Percentiles rank a stretch among this genome's conserved stretches.
These are phyloP conservation scores for Parthenolecanium corni DNA, from an alignment of 2,888 invertebrate species.

Conservation along the genomic window DNA sequence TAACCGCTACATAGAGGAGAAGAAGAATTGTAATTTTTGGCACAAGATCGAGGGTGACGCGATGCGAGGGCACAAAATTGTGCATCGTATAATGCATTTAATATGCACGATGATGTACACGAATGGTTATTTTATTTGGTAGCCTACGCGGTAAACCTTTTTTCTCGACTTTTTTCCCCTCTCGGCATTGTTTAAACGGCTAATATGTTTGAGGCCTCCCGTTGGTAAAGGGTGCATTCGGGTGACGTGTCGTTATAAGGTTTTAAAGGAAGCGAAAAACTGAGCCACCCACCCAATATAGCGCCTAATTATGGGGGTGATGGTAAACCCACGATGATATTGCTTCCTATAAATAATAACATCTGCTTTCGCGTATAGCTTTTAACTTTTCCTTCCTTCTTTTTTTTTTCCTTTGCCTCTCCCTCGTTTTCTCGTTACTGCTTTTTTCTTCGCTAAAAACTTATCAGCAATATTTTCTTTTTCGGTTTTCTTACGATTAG, in stretches of 20 bases:
- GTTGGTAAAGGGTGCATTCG: conserved; percentile 21
- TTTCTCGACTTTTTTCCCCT: no score
- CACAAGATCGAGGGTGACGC: not conserved
- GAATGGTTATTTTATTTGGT: conserved; percentile 10
- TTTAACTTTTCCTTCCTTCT: conserved; percentile 13
- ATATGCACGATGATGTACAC: conserved; percentile 28
- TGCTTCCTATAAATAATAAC: conserved; percentile 28
- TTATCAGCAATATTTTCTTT: no score
- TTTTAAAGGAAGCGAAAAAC: conserved; percentile 16
- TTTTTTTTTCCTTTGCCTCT: not conserved
- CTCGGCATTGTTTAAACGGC: conserved; percentile 25
- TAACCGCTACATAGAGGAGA: no score
- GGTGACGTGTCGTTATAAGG: conserved; percentile 19
- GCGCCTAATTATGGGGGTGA: conserved; percentile 24
- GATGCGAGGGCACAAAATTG: not conserved
- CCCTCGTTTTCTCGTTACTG: not conserved
- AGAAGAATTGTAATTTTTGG: not conserved
- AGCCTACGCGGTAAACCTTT: conserved; percentile 24
- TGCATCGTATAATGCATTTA: conserved; percentile 14
- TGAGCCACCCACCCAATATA: conserved; percentile 25
- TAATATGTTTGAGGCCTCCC: conserved; percentile 22
- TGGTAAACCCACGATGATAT: conserved; percentile 26
- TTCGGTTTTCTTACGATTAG: no score
- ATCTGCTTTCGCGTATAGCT: conserved; percentile 24
- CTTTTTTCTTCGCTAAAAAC: no score